Percentiles rank a stretch among this genome's conserved stretches.
Evolutionary conservation across 1,140 invertebrate genomes (phyloP).

Genomic region (Condylostylus longicornis): DNA sequence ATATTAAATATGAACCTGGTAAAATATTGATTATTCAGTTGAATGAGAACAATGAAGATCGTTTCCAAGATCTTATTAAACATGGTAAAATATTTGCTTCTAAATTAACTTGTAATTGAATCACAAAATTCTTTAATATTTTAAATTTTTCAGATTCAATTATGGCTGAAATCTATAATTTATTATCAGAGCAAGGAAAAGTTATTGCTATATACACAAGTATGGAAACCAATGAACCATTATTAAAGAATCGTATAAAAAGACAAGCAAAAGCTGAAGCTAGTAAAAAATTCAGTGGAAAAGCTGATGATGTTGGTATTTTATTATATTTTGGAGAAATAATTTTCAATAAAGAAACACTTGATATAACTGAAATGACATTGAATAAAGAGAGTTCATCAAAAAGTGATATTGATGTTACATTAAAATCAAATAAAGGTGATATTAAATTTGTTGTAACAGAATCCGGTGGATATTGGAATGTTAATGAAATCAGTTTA

Average conservation of each 20-base stretch:
- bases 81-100: conserved; percentile 29
- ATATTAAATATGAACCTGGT: conserved; percentile 17
- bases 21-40: conserved; percentile 28
- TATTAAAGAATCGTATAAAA: too few relatives aligned
- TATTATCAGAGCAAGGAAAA: conserved; percentile 7
- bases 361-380: too few relatives aligned
- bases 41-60: conserved; percentile 25
- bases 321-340: too few relatives aligned
- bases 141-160: conserved; percentile 9
- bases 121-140: conserved; percentile 4
- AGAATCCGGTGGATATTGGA: conserved; percentile 18
- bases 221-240: conserved; percentile 4
- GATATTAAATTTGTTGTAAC: conserved; percentile 16
- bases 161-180: neutral
- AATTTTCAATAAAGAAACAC: too few relatives aligned
- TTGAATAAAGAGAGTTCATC: too few relatives aligned
- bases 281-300: too few relatives aligned
- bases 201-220: conserved; percentile 10
- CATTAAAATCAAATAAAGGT: conserved; percentile 1
- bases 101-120: neutral
- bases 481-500: conserved; percentile 11
- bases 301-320: too few relatives aligned
- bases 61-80: conserved; percentile 29
- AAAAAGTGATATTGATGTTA: conserved; percentile 16
- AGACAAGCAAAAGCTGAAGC: too few relatives aligned